Evolutionary conservation across 2,888 invertebrate species (phyloP), one percentile per base, ranked within the genome.

Genomic region (Marasmarcha lunaedactyla): DNA sequence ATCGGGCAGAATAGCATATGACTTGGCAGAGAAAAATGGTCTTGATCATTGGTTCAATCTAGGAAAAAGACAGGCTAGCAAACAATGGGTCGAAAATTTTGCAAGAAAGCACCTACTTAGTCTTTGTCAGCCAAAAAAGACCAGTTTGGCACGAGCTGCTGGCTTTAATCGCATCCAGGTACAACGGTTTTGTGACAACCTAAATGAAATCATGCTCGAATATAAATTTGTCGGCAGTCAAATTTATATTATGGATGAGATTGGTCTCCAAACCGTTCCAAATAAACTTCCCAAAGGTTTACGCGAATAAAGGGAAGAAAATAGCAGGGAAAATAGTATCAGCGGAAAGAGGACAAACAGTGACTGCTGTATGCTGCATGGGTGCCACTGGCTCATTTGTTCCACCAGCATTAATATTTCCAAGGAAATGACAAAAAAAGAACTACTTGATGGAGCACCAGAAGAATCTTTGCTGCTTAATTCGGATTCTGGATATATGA

Each of bases 391-490:
- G 59, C 13, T 15, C 27, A 30, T 59, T 47, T 38, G 48, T 59
- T 5, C 52, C 59, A 14, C 57, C 57, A 12, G 43, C 49, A 25
- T 37, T 62, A 27, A 54, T 57, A 15, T 54, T 50, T 40, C 49
- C 49, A 4, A 46, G 54, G 35, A 47, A 48, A 35, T 45, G 46
- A 41, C 43, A 46, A 42, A 49, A 49, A 12, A 39, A 15, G 41
- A 49, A 14, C 38, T 56, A 27, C 39, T 50, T 37, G 42, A 51
- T 38, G 52, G 50, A 36, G 51, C 50, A 35, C 55, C 52, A 36
- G 42, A 47, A 30, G 52, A 51, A 39, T 39, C 51, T 20, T 46
- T 55, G 20, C 37, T 38, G 13, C 47, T 49, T 44, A 41, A 46
- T 10, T 52, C 49, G 14, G 50, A 52, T 26, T 41, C 49, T 15